These are phyloP conservation scores for human (Homo sapiens) DNA, from an alignment of 2,113 vertebrate species.

Conservation along the genomic window GRCh38 chr6:88537001-88537500, in stretches of 20 bases:
- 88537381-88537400: neutral
- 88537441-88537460: neutral
- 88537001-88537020: neutral
- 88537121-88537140: neutral
- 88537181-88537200: neutral
- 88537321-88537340: neutral
- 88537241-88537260: too few relatives aligned
- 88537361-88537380: neutral
- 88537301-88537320: neutral
- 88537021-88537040: neutral
- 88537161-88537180: neutral
- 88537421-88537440: neutral
- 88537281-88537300: neutral
- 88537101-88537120: neutral
- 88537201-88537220: neutral
- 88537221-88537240: neutral
- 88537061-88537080: neutral
- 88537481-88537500: neutral
- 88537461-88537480: neutral
- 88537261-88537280: neutral
- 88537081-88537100: neutral
- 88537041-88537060: neutral
- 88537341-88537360: neutral
- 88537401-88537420: neutral
- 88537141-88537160: neutral